Percentiles rank a stretch among this genome's conserved stretches.
These are phyloP conservation scores for Listronotus oregonensis DNA, from an alignment of 1,140 invertebrate species.

Conservation along the genomic window DNA sequence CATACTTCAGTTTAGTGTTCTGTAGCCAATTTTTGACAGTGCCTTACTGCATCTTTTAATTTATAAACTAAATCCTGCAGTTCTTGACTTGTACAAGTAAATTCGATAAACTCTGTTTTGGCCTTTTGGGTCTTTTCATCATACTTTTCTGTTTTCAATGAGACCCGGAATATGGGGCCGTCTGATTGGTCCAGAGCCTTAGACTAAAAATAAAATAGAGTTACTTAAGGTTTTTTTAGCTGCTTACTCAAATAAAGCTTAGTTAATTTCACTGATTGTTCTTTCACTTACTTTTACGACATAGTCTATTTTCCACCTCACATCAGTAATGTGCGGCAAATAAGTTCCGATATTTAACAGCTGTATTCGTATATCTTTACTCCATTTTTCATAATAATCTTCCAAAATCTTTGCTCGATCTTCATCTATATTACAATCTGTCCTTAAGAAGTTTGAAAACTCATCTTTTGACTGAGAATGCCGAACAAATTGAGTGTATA, in stretches of 20 bases:
- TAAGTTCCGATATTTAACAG: slow-evolving; percentile 59
- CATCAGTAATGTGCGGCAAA: slow-evolving; percentile 67
- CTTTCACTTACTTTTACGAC: slow-evolving; percentile 57
- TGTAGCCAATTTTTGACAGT: slow-evolving; percentile 62
- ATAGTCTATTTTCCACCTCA: slow-evolving; percentile 69
- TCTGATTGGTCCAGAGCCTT: slow-evolving; percentile 53
- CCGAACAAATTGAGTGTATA: slow-evolving; percentile 57
- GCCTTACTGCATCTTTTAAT: slow-evolving; percentile 66
- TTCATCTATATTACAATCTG: slow-evolving; percentile 46
- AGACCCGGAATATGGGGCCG: slow-evolving; percentile 56
- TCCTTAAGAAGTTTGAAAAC: slow-evolving; percentile 49
- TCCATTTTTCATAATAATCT: slow-evolving; percentile 54
- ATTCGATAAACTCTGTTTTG: slow-evolving; percentile 59
- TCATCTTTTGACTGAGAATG: slow-evolving; percentile 54
- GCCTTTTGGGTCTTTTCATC: slow-evolving; percentile 56
- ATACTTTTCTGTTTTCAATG: slow-evolving; percentile 53
- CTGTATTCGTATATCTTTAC: slow-evolving; percentile 51
- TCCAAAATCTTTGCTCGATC: slow-evolving; percentile 52
- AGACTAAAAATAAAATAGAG: slow-evolving; percentile 54
- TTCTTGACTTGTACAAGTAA: slow-evolving; percentile 66
- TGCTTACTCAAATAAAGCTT: no score
- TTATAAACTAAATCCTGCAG: slow-evolving; percentile 71
- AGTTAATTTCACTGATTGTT: slow-evolving; percentile 3
- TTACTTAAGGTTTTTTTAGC: no score
- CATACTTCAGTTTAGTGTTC: slow-evolving; percentile 37